Evolutionary conservation across 1,140 invertebrate genomes (phyloP), one percentile per base, ranked within the genome.

Genomic region (Macrotrachela quadricornifera): DNA sequence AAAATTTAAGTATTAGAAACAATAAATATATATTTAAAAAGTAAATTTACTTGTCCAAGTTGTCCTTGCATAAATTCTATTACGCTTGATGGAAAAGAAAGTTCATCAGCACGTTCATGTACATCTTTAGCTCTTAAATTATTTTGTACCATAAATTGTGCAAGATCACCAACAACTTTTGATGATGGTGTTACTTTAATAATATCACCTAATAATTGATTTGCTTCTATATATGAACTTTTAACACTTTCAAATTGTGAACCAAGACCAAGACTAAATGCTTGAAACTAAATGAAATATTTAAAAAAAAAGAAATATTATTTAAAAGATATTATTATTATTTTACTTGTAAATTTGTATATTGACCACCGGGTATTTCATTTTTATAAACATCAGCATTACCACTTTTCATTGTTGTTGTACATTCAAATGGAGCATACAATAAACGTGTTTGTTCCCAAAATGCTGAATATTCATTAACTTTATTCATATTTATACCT

Each of bases 131-230:
- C 73, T 0, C 76, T 79, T 1, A 99, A 71, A 62, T 95, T 85
- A 68, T 99, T 99, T 68, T 97, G 92, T 0, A 97, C 94, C 92
- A 99, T 97, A 65, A 99, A 99, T 70, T 97, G 91, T 0, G 94
- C 94, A 48, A 99, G 71, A 68, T 99, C 94, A 10, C 94, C 94
- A 17, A 99, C 92, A 18, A 97, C 86, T 71, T 99, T 99, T 0
- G 88, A 96, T 8, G 88, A 94, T 4, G 92, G 92, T 1, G 94
- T 97, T 9, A 97, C 80, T 73, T 99, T 99, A 48, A 97, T 92
- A 36, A 99, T 81, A 68, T 99, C 91, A 15, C 94, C 94, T 0
- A 99, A 71, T 13, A 96, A 73, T 16, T 82, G 64, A 70, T 99
- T 99, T 0, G 94, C 94, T 66, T 96, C 86, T 40, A 80, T 76